These are phyloP conservation scores for Lanius ludovicianus DNA, from an alignment of 2,113 vertebrate genomes.

Conservation along the genomic window DNA sequence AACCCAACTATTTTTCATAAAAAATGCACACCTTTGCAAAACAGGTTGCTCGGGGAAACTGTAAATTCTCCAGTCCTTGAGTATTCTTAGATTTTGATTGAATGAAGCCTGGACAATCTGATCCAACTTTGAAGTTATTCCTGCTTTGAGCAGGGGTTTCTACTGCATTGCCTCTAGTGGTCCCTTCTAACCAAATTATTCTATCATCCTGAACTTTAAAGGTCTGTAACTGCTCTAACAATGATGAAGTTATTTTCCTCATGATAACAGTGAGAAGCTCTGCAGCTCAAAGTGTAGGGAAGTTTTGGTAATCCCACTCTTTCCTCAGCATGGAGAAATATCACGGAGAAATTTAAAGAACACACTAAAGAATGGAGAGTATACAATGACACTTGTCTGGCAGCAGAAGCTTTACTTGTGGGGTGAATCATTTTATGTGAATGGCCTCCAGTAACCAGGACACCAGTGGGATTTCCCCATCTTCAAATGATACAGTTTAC, in stretches of 20 bases:
- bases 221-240: background rate
- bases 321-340: background rate
- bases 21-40: background rate
- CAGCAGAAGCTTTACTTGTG: background rate
- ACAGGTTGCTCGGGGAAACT: background rate
- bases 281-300: background rate
- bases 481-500: background rate
- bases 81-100: background rate
- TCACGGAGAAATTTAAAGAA: background rate
- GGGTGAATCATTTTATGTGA: background rate
- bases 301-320: background rate
- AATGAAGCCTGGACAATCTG: background rate
- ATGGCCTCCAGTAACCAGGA: background rate
- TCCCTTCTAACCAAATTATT: background rate
- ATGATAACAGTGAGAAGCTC: background rate
- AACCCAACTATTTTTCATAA: background rate
- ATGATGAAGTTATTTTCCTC: background rate
- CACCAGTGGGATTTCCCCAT: background rate
- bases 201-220: background rate
- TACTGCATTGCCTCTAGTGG: background rate
- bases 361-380: background rate
- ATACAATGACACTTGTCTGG: background rate
- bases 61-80: background rate
- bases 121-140: background rate
- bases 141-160: background rate